Base-by-base conservation (phyloP, 1,140 invertebrate species). In the Rhopalosiphum padi region DNA sequence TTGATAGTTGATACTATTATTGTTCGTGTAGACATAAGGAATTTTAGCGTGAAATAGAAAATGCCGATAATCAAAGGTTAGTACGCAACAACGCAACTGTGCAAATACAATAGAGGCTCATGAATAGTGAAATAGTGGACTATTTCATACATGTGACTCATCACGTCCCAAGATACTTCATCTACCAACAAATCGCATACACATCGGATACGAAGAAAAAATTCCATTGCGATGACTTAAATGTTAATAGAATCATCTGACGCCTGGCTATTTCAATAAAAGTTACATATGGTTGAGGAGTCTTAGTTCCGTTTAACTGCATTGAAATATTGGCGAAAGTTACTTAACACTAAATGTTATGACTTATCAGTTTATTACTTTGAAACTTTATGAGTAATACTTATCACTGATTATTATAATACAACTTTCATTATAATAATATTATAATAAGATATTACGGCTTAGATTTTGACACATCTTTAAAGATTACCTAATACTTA, bases 281-380 rank as follows among this genome's bases (percentile, higher is more conserved):
- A 85, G 41, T 9, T 41, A 85, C 7, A 85, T 37, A 83, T 22
- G 41, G 4, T n/a, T 15, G 9, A 85, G 37, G n/a, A n/a, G n/a
- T 86, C 37, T 86, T 41, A 43, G 23, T 86, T 86, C 8, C 83
- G 18, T 86, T 86, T 86, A 43, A 86, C 83, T 11, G 37, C 2
- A 43, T 77, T 77, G 60, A 15, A 77, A n/a, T 77, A 77, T 77
- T 77, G 23, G 25, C 43, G 83, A 86, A 86, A 86, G 83, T 86
- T 41, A 83, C 41, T 11, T 18, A 35, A n/a, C 30, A 77, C 18
- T n/a, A 77, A n/a, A n/a, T 77, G 18, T n/a, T n/a, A 41, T 35
- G 35, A 35, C 21, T 83, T 7, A 83, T 83, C 35, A 41, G 41
- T 41, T 41, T 41, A 41, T 41, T 41, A 23, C n/a, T 86, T 43